Conservation (phyloP, 2,888 invertebrate genomes). For the Cancer borealis region DNA sequence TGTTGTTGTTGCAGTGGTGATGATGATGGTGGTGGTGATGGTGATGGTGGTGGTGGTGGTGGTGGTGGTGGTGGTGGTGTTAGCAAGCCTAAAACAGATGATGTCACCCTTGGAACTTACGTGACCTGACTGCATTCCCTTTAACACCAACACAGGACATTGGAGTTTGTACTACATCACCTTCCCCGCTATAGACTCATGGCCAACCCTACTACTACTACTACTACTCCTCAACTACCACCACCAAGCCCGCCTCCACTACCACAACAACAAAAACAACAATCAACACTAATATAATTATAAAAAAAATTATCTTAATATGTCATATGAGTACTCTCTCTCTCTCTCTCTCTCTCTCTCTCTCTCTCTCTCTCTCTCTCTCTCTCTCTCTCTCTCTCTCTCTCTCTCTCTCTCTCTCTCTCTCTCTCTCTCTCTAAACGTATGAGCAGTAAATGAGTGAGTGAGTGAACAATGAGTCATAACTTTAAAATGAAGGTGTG, state of each 20-base stretch:
- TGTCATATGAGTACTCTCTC: background rate
- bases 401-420: slow-evolving; percentile 6
- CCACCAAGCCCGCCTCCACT: background rate
- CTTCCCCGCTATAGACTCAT: too few species aligned
- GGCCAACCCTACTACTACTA: too few species aligned
- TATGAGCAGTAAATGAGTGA: background rate
- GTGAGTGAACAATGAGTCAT: too few species aligned
- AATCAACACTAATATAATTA: background rate
- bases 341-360: slow-evolving; percentile 6
- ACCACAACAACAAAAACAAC: background rate
- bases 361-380: slow-evolving; percentile 9
- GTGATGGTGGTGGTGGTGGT: background rate
- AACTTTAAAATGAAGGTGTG: too few species aligned
- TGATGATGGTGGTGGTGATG: background rate
- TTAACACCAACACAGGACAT: background rate
- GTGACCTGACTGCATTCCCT: background rate
- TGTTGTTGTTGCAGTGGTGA: background rate
- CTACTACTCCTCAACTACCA: too few species aligned
- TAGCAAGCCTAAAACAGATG: background rate
- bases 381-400: background rate
- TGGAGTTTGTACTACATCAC: background rate
- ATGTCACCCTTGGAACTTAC: background rate
- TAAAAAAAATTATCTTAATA: background rate
- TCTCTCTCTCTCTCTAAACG: slow-evolving; percentile 20
- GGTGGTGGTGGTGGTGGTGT: background rate